Conservation (phyloP, 2,113 vertebrate species). For the Petrocephalus microphthalmus region DNA sequence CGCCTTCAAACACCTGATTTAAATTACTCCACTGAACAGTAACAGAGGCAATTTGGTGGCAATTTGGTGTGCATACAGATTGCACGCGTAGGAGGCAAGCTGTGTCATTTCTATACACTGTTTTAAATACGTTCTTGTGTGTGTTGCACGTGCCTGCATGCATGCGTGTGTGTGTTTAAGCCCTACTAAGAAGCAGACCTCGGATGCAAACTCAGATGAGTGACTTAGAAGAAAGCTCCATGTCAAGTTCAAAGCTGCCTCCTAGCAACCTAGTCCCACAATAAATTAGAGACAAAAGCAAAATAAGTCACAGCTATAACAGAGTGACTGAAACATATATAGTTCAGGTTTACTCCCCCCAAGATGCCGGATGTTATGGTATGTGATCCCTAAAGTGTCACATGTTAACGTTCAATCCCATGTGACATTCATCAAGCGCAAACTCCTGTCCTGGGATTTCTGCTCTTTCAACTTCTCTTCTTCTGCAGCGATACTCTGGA, state of each 20-base stretch:
- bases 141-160: constrained; percentile 13
- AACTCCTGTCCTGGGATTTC: neutral
- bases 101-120: neutral
- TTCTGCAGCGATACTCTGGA: neutral
- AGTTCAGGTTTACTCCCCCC: neutral
- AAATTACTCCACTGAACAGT: neutral
- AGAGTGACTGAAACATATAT: neutral
- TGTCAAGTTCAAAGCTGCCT: neutral
- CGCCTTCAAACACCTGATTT: neutral
- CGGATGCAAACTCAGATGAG: neutral
- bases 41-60: constrained; percentile 7
- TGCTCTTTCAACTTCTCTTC: neutral
- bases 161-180: neutral
- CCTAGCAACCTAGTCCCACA: neutral
- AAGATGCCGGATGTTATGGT: neutral
- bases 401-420: neutral
- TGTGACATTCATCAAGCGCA: neutral
- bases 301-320: neutral
- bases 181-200: neutral
- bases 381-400: neutral
- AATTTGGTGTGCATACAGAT: neutral
- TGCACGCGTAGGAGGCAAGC: neutral
- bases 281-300: neutral
- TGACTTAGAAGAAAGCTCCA: neutral
- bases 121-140: constrained; percentile 19